These are phyloP conservation scores for Planococcus citri DNA, from an alignment of 1,140 invertebrate genomes.

Conservation along the genomic window DNA sequence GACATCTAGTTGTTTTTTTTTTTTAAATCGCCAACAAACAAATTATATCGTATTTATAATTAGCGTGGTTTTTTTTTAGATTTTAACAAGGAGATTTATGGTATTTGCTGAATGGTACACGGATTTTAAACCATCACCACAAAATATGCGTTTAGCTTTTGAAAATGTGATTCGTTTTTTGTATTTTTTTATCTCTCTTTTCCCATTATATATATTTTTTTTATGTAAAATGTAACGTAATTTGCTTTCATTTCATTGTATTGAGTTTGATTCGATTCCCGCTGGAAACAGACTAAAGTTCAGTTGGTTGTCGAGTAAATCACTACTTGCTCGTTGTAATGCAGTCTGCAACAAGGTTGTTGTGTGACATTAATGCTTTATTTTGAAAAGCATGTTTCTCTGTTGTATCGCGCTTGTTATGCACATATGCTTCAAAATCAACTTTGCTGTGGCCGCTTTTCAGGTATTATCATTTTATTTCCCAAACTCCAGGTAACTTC, in stretches of 20 bases:
- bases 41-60: not conserved
- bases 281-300: constrained; percentile 14
- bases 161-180: not conserved
- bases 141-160: not conserved
- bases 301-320: constrained; percentile 19
- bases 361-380: constrained; percentile 20
- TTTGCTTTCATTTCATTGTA: constrained; percentile 19
- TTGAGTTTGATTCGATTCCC: constrained; percentile 2
- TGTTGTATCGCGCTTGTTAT: not conserved
- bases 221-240: not conserved
- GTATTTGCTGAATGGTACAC: not conserved
- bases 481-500: constrained; percentile 7
- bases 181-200: not conserved
- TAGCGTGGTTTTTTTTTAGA: not conserved
- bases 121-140: not conserved
- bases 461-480: constrained; percentile 17
- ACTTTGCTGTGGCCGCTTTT: constrained; percentile 19
- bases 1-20: too few species aligned
- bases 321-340: constrained; percentile 20
- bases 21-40: too few species aligned
- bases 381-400: constrained; percentile 19
- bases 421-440: constrained; percentile 17
- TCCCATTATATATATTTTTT: too few species aligned
- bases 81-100: too few species aligned
- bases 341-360: constrained; percentile 18